Evolutionary conservation across 1,140 invertebrate species (phyloP), one percentile per base, ranked within the genome.

Genomic region (Brachionus sp.): DNA sequence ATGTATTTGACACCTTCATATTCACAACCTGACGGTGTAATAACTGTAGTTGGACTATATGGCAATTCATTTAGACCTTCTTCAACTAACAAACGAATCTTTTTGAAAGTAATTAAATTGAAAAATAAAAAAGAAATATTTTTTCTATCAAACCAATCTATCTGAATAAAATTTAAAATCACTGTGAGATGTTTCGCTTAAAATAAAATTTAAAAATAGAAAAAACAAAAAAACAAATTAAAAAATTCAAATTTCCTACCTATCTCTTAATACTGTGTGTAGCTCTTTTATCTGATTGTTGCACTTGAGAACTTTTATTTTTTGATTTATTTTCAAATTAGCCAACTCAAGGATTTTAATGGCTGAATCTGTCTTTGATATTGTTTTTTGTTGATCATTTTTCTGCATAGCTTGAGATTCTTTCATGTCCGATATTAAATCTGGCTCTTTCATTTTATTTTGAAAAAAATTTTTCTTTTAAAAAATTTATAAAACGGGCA

Each of bases 101-200:
- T 83, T 68, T 23, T n/a, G n/a, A n/a, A n/a, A n/a, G n/a, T 46
- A 13, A 25, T 62, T 9, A 16, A 3, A 33, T 25, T 12, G 13
- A 66, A 62, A 25, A 57, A 25, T 46, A 42, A 50, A 23, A 64
- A 29, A 29, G 16, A 19, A 70, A 25, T 66, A 82, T 86, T 89
- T 91, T 90, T 57, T 50, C 12, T 9, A 3, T 57, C 50, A 57
- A 19, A 93, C 92, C 88, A 93, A 87, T 86, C 96, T 92, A 90
- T 98, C 97, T 7, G 97, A 96, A 89, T 95, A 98, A 89, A 99
- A 98, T 88, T 98, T 98, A 88, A 98, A 98, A 89, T 99, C 96
- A 90, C 94, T 96, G 85, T 96, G 91, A 9, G 92, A 91, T 35
- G 97, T 98, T 84, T 94, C 94, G 89, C 95, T 97, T 70, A 10